Percentiles rank a stretch among this genome's conserved stretches.
Conservation (phyloP, 2,888 invertebrate genomes). For the Diaprepes abbreviatus region DNA sequence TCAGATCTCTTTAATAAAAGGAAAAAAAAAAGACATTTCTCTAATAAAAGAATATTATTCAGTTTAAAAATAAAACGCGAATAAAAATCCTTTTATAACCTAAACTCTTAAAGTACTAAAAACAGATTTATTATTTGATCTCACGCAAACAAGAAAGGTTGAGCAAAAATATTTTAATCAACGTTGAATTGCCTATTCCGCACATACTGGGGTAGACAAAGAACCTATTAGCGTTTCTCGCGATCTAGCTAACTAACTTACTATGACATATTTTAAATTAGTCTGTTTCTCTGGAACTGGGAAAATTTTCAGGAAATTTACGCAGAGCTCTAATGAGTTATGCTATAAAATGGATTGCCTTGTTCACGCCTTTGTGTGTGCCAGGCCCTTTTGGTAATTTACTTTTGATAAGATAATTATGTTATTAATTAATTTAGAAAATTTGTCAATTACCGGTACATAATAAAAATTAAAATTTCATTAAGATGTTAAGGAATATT, state of each 20-base stretch:
- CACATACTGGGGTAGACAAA: not conserved
- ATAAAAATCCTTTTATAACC: no score
- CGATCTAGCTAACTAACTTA: constrained; percentile 15
- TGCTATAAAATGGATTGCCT: constrained; percentile 10
- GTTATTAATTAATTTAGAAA: no score
- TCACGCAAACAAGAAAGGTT: no score
- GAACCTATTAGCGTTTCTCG: constrained; percentile 7
- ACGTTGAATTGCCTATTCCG: not conserved
- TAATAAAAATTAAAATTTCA: no score
- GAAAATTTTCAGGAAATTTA: constrained; percentile 14
- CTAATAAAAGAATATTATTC: no score
- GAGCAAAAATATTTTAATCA: not conserved
- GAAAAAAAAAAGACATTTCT: no score
- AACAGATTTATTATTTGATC: no score
- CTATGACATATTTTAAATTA: constrained; percentile 14
- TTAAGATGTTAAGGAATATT: no score
- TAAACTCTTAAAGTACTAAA: no score
- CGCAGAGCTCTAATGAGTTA: not conserved
- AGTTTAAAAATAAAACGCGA: no score
- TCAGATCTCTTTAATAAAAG: no score
- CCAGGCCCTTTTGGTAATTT: constrained; percentile 9
- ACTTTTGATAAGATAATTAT: constrained; percentile 23
- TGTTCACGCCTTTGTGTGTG: constrained; percentile 5
- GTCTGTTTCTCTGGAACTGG: constrained; percentile 10
- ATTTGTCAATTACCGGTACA: no score